These are phyloP conservation scores for Dysidea cf. avara DNA, from an alignment of 37 sponge, comb jelly and placozoan genomes.

Conservation along the genomic window DNA sequence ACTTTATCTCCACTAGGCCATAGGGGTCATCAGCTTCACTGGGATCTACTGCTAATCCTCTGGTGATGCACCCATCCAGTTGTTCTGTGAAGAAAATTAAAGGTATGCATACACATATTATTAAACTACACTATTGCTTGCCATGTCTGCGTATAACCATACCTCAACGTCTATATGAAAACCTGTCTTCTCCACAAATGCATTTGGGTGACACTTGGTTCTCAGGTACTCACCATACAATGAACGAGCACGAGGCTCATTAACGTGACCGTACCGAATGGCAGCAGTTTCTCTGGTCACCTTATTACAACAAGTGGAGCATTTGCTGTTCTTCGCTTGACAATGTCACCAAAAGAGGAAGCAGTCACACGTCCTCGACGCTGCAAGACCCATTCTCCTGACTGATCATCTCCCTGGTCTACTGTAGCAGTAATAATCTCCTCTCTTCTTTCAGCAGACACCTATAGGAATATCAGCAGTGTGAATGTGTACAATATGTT, in stretches of 20 bases:
- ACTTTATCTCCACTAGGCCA: slow-evolving; percentile 20
- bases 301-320: slow-evolving; percentile 22
- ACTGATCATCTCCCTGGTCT: neutral
- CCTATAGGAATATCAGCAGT: too few relatives aligned
- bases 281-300: neutral
- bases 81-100: neutral
- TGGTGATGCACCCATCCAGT: too few relatives aligned
- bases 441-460: neutral
- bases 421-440: neutral
- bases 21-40: neutral
- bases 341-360: slow-evolving; percentile 12
- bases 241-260: slow-evolving; percentile 10
- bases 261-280: neutral
- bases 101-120: too few relatives aligned
- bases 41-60: neutral
- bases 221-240: neutral
- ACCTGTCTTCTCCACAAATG: neutral
- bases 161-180: slow-evolving; percentile 4
- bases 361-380: slow-evolving; percentile 7
- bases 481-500: too few relatives aligned
- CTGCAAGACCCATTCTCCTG: neutral
- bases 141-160: slow-evolving; percentile 13
- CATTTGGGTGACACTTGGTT: neutral
- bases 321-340: slow-evolving; percentile 4
- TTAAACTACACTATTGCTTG: too few relatives aligned